Evolutionary conservation across 2,113 vertebrate species (phyloP).

Genomic region (Sander lucioperca): DNA sequence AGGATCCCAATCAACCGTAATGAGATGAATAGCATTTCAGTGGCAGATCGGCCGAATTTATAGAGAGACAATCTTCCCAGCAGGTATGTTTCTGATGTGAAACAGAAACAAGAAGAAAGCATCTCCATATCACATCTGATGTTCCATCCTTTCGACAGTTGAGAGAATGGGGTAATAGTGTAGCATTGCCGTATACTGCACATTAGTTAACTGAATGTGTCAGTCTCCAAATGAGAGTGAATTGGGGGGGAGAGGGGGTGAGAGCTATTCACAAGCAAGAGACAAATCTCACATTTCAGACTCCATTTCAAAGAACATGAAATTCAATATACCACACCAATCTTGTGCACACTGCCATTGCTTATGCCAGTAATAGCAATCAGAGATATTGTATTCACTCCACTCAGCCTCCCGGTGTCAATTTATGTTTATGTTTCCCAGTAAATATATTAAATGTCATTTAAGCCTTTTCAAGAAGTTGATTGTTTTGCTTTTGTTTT

Average conservation of each 20-base stretch:
- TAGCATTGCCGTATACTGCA: constrained; percentile 55
- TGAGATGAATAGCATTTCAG: constrained; percentile 73
- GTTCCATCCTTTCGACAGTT: constrained; percentile 63
- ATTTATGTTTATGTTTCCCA: constrained; percentile 83
- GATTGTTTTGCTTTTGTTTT: constrained; percentile 78
- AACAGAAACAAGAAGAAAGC: constrained; percentile 72
- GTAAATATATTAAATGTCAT: constrained; percentile 85
- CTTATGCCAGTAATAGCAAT: constrained; percentile 81
- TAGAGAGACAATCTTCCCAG: constrained; percentile 64
- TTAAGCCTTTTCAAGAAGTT: constrained; percentile 80
- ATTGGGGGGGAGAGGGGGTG: constrained; percentile 18
- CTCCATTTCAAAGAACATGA: constrained; percentile 84
- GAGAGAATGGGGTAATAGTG: constrained; percentile 68
- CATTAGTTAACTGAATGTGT: constrained; percentile 77
- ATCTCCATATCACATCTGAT: constrained; percentile 73
- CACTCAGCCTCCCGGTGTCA: constrained; percentile 77
- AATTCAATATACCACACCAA: constrained; percentile 83
- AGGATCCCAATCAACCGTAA: constrained; percentile 76
- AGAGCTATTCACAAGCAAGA: constrained; percentile 67
- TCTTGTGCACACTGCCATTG: constrained; percentile 77
- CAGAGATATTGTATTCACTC: constrained; percentile 81
- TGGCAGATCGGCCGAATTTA: constrained; percentile 58
- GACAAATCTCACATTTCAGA: constrained; percentile 83
- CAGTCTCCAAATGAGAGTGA: constrained; percentile 73
- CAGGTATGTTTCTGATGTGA: constrained; percentile 74